A percentile compares a stretch with the other conserved stretches of the same genome.
phyloP scores from a whole-genome alignment of 2,113 vertebrate genomes.

The Melanostigma gelatinosum region DNA sequence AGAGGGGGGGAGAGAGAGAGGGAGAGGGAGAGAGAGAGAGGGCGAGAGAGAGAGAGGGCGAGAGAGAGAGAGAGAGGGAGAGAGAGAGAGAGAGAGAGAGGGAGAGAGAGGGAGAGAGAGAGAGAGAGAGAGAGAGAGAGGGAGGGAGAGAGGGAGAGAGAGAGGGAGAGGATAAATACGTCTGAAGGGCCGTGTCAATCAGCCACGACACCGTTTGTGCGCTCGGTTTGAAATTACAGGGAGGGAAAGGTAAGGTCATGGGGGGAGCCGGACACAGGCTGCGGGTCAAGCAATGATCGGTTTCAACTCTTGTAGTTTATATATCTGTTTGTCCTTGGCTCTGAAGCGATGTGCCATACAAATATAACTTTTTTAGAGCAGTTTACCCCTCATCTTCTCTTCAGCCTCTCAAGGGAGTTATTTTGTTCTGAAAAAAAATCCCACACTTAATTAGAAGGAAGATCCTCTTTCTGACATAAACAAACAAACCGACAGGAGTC shows the following conservation, averaged over 20 bases:
- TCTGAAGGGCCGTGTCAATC: conserved; percentile 58
- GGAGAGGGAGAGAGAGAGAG: conserved; percentile 30
- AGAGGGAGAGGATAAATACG: conserved; percentile 34
- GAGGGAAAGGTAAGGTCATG: conserved; percentile 52
- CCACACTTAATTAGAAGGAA: conserved; percentile 58
- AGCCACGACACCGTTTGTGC: conserved; percentile 41
- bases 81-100: conserved; percentile 31
- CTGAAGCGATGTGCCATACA: conserved; percentile 3
- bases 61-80: neutral
- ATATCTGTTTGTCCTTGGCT: conserved; percentile 44
- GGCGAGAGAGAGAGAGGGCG: too few relatives aligned
- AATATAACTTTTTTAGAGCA: conserved; percentile 59
- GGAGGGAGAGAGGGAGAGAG: neutral
- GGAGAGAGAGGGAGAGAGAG: conserved; percentile 3
- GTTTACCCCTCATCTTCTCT: conserved; percentile 34
- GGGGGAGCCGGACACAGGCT: conserved; percentile 46
- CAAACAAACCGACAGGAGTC: conserved; percentile 29
- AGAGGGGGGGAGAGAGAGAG: neutral
- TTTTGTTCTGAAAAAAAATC: conserved; percentile 37
- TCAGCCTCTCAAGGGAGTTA: conserved; percentile 28
- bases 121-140: conserved; percentile 8
- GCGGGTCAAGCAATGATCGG: conserved; percentile 53
- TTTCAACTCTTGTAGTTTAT: conserved; percentile 48
- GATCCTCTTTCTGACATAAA: conserved; percentile 31
- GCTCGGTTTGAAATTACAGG: conserved; percentile 67